Evolutionary conservation across 2,888 invertebrate genomes (phyloP).

Genomic region (Plagodis dolabraria): DNA sequence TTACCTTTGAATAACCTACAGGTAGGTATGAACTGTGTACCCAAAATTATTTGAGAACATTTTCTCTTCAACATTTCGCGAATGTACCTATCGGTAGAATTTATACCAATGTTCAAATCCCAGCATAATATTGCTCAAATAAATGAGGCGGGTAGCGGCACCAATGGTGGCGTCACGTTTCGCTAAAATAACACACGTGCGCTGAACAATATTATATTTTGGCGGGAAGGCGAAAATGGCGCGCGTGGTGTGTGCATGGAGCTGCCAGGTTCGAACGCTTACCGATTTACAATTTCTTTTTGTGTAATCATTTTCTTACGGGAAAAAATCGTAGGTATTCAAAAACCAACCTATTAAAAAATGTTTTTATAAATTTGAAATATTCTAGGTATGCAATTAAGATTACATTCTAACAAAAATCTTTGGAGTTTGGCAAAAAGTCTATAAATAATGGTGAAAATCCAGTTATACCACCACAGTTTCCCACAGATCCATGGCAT

Average conservation of each 20-base stretch:
- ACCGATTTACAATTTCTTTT: neutral
- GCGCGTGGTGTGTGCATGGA: constrained; percentile 17
- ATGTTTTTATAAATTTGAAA: no score
- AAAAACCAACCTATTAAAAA: no score
- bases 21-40: no score
- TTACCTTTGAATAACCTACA: no score
- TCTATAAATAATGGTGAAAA: no score
- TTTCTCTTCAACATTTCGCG: constrained; percentile 13
- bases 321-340: no score
- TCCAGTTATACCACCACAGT: no score
- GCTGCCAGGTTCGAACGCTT: constrained; percentile 14
- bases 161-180: constrained; percentile 25
- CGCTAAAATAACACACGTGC: constrained; percentile 33
- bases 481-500: no score
- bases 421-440: no score
- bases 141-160: constrained; percentile 28
- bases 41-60: constrained; percentile 2
- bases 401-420: no score
- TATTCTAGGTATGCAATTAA: no score
- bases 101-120: constrained; percentile 25
- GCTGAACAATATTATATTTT: constrained; percentile 30
- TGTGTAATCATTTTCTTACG: neutral
- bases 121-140: constrained; percentile 27
- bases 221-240: constrained; percentile 27
- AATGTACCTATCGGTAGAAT: constrained; percentile 19